Conservation (phyloP, 2,113 vertebrate species). For the Chrysochloris asiatica region DNA sequence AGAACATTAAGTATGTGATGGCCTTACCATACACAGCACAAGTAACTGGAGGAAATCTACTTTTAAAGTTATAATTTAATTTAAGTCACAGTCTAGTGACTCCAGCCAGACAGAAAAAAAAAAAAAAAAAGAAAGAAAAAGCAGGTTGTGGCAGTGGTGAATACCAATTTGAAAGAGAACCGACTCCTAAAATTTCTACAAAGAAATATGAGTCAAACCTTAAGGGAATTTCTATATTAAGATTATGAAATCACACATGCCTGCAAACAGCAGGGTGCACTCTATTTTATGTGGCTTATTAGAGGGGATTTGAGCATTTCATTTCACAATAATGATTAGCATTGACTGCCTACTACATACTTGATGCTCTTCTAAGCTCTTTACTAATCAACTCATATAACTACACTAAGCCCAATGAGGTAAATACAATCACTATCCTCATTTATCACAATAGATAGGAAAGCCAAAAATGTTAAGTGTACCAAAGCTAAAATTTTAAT, state of each 20-base stretch:
- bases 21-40: conserved; percentile 10
- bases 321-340: neutral
- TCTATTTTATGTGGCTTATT: neutral
- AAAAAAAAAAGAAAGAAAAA: neutral
- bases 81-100: conserved; percentile 72
- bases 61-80: conserved; percentile 73
- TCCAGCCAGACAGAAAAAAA: conserved; percentile 60
- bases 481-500: conserved; percentile 16
- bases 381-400: neutral
- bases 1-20: neutral
- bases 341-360: neutral
- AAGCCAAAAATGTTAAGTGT: neutral
- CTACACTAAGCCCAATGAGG: neutral
- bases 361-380: neutral
- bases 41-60: conserved; percentile 62
- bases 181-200: conserved; percentile 55
- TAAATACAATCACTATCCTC: neutral
- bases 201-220: conserved; percentile 32
- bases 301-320: neutral
- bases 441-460: neutral
- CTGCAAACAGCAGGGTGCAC: neutral
- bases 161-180: conserved; percentile 56
- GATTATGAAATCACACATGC: conserved; percentile 21
- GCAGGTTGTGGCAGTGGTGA: conserved; percentile 30
- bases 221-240: conserved; percentile 48